Percentiles rank a stretch among this genome's conserved stretches.
These are phyloP conservation scores for Myotis davidii DNA, from an alignment of 2,113 vertebrate genomes.

Conservation along the genomic window DNA sequence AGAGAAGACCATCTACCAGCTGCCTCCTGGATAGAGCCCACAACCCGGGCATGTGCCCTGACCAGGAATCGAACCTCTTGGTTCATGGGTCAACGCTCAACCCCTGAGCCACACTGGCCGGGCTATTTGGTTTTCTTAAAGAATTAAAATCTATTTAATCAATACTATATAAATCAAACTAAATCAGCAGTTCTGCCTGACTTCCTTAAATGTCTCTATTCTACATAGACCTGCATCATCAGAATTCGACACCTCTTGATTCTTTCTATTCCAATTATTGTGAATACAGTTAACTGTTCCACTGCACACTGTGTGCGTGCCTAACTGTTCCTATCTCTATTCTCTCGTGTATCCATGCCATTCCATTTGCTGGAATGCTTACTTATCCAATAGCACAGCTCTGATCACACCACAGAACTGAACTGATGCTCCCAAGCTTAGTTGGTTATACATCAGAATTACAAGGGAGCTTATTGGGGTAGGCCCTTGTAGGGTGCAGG, in stretches of 20 bases:
- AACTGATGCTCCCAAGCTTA: background rate
- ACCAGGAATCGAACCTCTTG: too few relatives aligned
- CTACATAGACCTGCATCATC: background rate
- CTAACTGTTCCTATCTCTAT: background rate
- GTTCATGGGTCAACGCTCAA: too few relatives aligned
- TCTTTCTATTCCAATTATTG: background rate
- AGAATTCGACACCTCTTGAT: background rate
- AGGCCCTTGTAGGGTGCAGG: background rate
- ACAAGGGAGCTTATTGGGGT: background rate
- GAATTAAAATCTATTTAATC: conserved; percentile 19
- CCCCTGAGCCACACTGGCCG: too few relatives aligned
- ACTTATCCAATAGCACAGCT: background rate
- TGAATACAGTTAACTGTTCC: background rate
- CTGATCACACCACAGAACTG: background rate
- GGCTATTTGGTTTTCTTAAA: background rate
- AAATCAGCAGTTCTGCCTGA: background rate
- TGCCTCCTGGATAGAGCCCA: too few relatives aligned
- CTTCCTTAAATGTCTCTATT: background rate
- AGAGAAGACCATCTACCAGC: too few relatives aligned
- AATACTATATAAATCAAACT: background rate
- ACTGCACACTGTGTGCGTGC: background rate
- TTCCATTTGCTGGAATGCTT: background rate
- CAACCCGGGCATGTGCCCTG: too few relatives aligned
- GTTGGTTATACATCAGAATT: background rate
- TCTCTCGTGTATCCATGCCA: background rate